A percentile compares a stretch with the other conserved stretches of the same genome.
Conservation (phyloP, 2,113 vertebrate genomes). For the Podiceps cristatus region DNA sequence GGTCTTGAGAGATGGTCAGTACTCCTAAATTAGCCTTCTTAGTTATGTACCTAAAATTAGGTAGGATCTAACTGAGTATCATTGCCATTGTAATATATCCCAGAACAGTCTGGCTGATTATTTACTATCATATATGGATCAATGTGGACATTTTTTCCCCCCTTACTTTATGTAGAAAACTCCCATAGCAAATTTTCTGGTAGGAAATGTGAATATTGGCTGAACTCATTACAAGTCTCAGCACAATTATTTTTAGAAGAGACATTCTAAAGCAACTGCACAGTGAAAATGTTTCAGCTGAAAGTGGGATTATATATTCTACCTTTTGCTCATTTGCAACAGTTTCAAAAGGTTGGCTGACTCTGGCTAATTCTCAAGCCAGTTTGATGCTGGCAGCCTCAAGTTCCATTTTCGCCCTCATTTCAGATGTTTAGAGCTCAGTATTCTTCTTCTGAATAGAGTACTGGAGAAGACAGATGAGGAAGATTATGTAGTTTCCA, state of each 20-base stretch:
- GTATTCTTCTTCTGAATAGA: neutral
- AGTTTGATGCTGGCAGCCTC: neutral
- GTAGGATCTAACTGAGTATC: neutral
- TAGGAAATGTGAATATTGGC: neutral
- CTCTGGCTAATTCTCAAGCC: neutral
- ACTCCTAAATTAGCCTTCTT: neutral
- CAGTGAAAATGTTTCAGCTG: neutral
- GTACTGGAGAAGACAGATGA: neutral
- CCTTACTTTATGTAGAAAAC: neutral
- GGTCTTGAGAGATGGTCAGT: neutral
- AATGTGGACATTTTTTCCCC: neutral
- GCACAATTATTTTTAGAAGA: neutral
- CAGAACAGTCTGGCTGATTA: neutral
- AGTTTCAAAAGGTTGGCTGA: neutral
- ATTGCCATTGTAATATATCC: neutral
- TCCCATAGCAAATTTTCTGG: neutral
- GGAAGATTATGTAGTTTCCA: neutral
- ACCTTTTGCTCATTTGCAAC: neutral
- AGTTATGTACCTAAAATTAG: neutral
- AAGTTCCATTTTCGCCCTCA: neutral
- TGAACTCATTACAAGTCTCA: neutral
- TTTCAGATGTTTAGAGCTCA: neutral
- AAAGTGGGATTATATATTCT: neutral
- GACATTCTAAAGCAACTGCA: neutral
- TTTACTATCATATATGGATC: neutral